Evolutionary conservation across 1,140 invertebrate genomes (phyloP).

Genomic region (Pseudachorutes palmiensis): DNA sequence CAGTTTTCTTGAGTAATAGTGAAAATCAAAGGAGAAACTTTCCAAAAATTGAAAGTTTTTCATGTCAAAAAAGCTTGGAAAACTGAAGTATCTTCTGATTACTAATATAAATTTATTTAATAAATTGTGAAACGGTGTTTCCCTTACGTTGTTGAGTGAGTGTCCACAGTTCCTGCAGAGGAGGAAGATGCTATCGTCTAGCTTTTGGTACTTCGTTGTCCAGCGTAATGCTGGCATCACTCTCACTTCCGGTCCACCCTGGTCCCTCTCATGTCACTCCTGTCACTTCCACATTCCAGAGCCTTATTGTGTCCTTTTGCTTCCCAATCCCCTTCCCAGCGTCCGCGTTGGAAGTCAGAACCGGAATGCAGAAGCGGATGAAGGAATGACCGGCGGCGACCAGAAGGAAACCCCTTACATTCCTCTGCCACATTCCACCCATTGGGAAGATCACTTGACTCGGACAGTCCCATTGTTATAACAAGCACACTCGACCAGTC

Average conservation of each 20-base stretch:
- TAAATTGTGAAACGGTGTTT: neutral
- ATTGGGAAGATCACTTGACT: no score
- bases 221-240: neutral
- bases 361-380: neutral
- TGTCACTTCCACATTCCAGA: neutral
- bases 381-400: no score
- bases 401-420: neutral
- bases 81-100: neutral
- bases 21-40: neutral
- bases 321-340: neutral
- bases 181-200: conserved; percentile 33
- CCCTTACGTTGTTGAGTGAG: conserved; percentile 18
- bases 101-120: neutral
- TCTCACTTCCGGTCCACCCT: neutral
- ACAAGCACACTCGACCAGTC: no score
- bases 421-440: neutral
- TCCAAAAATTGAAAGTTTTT: no score
- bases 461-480: no score
- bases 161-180: conserved; percentile 32
- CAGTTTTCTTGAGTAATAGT: no score
- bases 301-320: neutral
- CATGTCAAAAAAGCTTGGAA: no score
- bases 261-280: neutral
- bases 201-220: conserved; percentile 27
- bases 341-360: neutral